A percentile compares a stretch with the other conserved stretches of the same genome.
These are phyloP conservation scores for Ceratosolen fusciceps DNA, from an alignment of 1,140 invertebrate genomes.

Conservation along the genomic window DNA sequence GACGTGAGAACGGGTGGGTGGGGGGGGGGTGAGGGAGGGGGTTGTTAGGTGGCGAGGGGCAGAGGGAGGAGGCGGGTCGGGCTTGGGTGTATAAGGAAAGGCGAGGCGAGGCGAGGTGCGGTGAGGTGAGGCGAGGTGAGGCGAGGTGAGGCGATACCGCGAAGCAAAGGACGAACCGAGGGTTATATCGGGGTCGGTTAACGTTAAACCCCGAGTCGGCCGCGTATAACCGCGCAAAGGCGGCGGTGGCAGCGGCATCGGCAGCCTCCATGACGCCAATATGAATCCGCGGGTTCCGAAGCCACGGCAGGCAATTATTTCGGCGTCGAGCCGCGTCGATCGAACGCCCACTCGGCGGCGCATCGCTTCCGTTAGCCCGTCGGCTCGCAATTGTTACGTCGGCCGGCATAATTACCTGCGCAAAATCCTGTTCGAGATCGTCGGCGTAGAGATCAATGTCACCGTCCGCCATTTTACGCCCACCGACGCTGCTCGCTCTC, in stretches of 20 bases:
- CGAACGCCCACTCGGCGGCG: neutral
- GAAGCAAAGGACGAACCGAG: no score
- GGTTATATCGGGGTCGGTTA: no score
- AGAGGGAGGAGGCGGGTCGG: no score
- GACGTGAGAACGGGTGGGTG: no score
- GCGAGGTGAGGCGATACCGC: no score
- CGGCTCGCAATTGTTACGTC: neutral
- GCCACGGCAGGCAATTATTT: conserved; percentile 26
- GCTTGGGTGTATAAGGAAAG: no score
- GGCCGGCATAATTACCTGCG: conserved; percentile 76
- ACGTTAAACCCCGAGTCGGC: neutral
- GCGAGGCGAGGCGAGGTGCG: no score
- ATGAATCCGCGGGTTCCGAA: neutral
- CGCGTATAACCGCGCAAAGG: neutral
- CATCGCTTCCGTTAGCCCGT: neutral
- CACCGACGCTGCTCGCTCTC: conserved; percentile 62
- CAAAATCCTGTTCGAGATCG: conserved; percentile 95
- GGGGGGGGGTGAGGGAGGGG: neutral
- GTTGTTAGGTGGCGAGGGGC: no score
- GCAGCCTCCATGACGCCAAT: conserved; percentile 32
- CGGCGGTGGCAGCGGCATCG: conserved; percentile 13
- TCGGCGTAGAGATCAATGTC: conserved; percentile 98
- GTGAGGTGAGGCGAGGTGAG: no score
- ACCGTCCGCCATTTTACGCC: conserved; percentile 90
- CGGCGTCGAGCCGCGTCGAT: neutral